Percentiles rank a stretch among this genome's conserved stretches.
Evolutionary conservation across 1,140 invertebrate genomes (phyloP).

Genomic region (Cyrtorhinus lividipennis): DNA sequence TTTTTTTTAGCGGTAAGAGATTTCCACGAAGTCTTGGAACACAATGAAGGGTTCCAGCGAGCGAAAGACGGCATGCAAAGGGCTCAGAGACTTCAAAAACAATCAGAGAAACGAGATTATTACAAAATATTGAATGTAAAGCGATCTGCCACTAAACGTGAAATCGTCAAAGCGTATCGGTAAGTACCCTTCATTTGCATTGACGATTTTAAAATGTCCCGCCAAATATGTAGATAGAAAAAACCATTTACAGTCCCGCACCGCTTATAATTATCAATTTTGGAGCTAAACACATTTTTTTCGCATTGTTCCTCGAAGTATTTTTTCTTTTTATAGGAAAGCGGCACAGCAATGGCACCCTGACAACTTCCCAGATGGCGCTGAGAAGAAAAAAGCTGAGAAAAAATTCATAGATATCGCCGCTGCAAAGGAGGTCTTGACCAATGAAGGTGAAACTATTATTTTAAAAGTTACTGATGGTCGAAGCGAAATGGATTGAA

Average conservation of each 20-base stretch:
- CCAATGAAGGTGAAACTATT: conserved; percentile 54
- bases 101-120: conserved; percentile 87
- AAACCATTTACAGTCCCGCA: no score
- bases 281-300: background rate
- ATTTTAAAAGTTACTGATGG: no score
- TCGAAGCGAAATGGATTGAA: no score
- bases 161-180: conserved; percentile 90
- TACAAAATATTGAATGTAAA: conserved; percentile 90
- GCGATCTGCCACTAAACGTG: conserved; percentile 76
- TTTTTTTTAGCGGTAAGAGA: conserved; percentile 62
- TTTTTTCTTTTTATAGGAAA: conserved; percentile 45
- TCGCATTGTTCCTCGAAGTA: conserved; percentile 15
- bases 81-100: conserved; percentile 88
- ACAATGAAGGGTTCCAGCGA: conserved; percentile 62
- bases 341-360: conserved; percentile 98
- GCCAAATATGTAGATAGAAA: no score
- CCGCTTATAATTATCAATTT: conserved; percentile 6
- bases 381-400: conserved; percentile 86
- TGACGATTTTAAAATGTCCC: no score
- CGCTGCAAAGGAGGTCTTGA: conserved; percentile 91
- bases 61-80: conserved; percentile 79
- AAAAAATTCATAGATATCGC: conserved; percentile 99
- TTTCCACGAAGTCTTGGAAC: conserved; percentile 70
- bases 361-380: conserved; percentile 78
- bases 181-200: no score